Percentiles rank a stretch among this genome's conserved stretches.
Evolutionary conservation across 1,140 invertebrate species (phyloP).

Genomic region (Papilio aristodemus): DNA sequence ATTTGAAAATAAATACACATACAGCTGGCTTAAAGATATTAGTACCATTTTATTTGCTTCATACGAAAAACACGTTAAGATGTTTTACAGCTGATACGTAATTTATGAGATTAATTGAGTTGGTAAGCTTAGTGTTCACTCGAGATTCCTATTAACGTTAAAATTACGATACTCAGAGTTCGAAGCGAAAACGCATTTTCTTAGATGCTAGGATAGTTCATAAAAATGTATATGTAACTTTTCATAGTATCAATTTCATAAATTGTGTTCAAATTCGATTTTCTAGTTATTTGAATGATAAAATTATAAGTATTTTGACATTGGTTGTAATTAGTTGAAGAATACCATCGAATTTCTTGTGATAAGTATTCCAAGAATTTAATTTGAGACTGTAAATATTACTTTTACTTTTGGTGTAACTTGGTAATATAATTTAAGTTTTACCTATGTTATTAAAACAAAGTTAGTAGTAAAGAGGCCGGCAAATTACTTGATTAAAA

Average conservation of each 20-base stretch:
- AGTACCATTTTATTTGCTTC: background rate
- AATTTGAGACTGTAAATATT: conserved; percentile 57
- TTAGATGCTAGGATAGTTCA: conserved; percentile 35
- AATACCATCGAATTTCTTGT: conserved; percentile 39
- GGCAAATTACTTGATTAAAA: background rate
- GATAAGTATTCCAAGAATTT: conserved; percentile 43
- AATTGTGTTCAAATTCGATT: background rate
- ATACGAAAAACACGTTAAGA: background rate
- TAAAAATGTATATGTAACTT: background rate
- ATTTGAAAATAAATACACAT: conserved; percentile 43
- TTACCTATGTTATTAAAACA: conserved; percentile 32
- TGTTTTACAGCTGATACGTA: conserved; percentile 14
- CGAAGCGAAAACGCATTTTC: conserved; percentile 39
- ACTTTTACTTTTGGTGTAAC: conserved; percentile 34
- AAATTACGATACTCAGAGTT: conserved; percentile 20
- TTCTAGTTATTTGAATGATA: background rate
- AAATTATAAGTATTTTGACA: background rate
- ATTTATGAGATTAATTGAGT: conserved; percentile 53
- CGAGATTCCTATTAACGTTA: conserved; percentile 64
- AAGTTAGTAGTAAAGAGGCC: background rate
- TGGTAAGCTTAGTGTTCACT: conserved; percentile 50
- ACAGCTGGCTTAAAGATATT: background rate
- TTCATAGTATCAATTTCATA: background rate
- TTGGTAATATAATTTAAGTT: conserved; percentile 31
- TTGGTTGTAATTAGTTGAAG: conserved; percentile 27